Evolutionary conservation across 2,113 vertebrate genomes (phyloP).

Genomic region (Pseudonaja textilis): DNA sequence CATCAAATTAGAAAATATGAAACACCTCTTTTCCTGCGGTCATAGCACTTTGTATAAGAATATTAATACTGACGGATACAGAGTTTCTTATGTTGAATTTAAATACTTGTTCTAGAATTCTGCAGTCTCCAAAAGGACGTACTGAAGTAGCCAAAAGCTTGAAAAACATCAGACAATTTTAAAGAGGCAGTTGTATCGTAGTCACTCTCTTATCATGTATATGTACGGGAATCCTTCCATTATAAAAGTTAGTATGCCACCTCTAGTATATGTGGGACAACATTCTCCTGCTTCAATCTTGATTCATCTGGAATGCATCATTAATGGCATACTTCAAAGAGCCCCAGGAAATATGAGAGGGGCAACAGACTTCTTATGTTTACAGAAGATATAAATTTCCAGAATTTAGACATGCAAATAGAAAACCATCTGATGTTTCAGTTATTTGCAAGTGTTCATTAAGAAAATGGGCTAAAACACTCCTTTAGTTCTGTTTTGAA

Average conservation of each 20-base stretch:
- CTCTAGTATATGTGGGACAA: neutral
- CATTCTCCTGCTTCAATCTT: neutral
- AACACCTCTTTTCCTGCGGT: neutral
- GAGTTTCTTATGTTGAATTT: neutral
- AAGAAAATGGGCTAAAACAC: neutral
- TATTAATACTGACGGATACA: neutral
- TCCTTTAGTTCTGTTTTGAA: neutral
- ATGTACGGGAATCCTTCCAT: neutral
- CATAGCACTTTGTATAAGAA: neutral
- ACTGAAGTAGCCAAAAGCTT: neutral
- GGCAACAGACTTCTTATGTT: neutral
- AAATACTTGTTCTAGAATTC: neutral
- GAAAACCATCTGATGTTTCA: neutral
- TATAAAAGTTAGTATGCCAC: neutral
- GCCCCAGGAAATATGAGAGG: neutral
- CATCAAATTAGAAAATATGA: neutral
- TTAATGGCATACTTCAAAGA: neutral
- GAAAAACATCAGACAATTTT: neutral
- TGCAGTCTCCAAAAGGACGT: neutral
- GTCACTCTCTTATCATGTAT: neutral
- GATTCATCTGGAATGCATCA: neutral
- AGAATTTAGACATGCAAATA: neutral
- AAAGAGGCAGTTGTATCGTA: neutral
- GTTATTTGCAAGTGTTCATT: neutral
- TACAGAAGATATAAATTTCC: neutral